Percentiles rank a stretch among this genome's conserved stretches.
These are phyloP conservation scores for Lithobates sylvaticus DNA, from an alignment of 2,797 vertebrate genomes.

Conservation along the genomic window DNA sequence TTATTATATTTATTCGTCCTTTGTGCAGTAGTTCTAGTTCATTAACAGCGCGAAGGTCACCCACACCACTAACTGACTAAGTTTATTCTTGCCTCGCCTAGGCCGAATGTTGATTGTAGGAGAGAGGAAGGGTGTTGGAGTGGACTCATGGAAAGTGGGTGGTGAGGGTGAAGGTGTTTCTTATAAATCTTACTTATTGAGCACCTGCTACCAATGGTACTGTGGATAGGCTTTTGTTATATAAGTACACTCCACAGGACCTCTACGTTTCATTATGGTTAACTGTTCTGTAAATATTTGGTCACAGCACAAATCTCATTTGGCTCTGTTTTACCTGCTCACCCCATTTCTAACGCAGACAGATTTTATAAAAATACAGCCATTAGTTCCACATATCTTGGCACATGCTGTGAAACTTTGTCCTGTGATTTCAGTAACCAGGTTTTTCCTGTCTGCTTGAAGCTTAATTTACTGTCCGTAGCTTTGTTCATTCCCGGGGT, in stretches of 20 bases:
- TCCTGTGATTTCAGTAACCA: neutral
- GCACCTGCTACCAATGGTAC: neutral
- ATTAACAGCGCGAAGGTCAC: too few relatives aligned
- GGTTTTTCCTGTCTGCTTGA: neutral
- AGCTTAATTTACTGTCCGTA: neutral
- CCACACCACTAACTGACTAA: too few relatives aligned
- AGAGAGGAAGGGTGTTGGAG: too few relatives aligned
- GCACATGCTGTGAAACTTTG: neutral
- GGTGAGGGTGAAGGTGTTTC: too few relatives aligned
- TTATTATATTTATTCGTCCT: too few relatives aligned
- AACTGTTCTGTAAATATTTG: neutral
- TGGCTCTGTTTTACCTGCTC: neutral
- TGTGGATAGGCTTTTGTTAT: neutral
- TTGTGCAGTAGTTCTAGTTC: too few relatives aligned
- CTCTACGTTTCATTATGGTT: neutral
- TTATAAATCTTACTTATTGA: neutral
- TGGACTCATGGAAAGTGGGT: too few relatives aligned
- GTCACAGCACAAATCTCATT: neutral
- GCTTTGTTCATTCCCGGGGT: neutral
- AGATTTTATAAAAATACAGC: neutral
- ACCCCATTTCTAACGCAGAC: neutral
- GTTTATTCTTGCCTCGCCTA: too few relatives aligned
- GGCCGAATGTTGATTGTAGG: too few relatives aligned
- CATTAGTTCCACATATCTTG: conserved; percentile 13
- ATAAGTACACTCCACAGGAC: neutral